Base-by-base conservation (phyloP, 1,140 invertebrate species). In the Paraescarpia echinospica region DNA sequence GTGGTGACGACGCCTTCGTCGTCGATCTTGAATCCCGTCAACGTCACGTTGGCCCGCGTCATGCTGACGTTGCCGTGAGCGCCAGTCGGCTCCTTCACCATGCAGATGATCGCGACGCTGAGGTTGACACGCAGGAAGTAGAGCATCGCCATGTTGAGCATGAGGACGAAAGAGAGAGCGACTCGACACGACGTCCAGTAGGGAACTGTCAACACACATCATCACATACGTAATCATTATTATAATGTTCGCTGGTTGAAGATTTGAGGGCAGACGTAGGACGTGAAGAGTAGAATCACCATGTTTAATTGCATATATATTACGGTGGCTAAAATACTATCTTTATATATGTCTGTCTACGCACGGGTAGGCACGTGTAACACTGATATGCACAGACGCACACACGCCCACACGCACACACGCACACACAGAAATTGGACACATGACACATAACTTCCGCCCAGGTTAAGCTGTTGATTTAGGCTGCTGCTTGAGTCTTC, bases 91-190 rank as follows among this genome's bases (percentile, higher is more conserved):
- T 90, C 51, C 33, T 88, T 92, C 35, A 98, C 98, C 98, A 99
- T 99, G 5, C 98, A 98, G 48, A 99, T 98, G 94, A 99, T 98
- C n/a, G 98, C 98, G 59, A 99, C 98, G 0, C 98, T 99, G 97
- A 99, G 98, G 95, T 99, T 99, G 33, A 98, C 98, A 89, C 98
- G 96, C 98, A 99, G 98, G 92, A 98, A 97, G 96, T 99, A 99
- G 0, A 98, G 35, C 34, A 93, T 92, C 27, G 92, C 89, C 88
- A 93, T 93, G 5, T 93, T 93, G 93, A 98, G 96, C 96, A 98
- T 98, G 91, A 98, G 97, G 94, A 98, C 97, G 14, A 98, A 98
- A 91, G 93, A 92, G 35, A 93, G 88, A 12, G 91, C 88, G 33
- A 92, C 51, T 12, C 93, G 90, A 34, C 92, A 91, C 9, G 93